Evolutionary conservation across 2,888 invertebrate species (phyloP).

Genomic region (Hydrotaea cyrtoneurina): DNA sequence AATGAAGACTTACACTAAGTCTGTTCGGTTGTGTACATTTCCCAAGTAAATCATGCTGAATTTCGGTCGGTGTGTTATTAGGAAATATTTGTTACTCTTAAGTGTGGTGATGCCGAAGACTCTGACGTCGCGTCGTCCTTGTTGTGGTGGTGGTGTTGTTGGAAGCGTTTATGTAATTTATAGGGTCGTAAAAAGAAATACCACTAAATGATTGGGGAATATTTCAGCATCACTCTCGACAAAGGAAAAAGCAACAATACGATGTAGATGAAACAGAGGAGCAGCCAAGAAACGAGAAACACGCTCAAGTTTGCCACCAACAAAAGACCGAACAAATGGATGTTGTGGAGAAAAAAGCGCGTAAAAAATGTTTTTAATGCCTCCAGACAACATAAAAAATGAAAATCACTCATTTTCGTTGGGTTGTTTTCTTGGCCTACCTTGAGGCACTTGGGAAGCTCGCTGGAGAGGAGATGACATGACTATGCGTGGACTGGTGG

Average conservation of each 20-base stretch:
- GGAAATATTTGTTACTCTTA: constrained; percentile 18
- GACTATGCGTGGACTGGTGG: no score
- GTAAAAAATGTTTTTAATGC: constrained; percentile 51
- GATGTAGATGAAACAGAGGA: not conserved
- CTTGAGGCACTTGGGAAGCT: constrained; percentile 47
- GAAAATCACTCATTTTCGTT: constrained; percentile 56
- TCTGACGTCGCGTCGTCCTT: not conserved
- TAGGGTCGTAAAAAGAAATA: constrained; percentile 57
- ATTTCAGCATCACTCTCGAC: constrained; percentile 4
- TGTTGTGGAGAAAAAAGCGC: constrained; percentile 33
- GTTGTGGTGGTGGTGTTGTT: constrained; percentile 36
- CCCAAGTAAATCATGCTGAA: constrained; percentile 42
- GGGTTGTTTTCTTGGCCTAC: constrained; percentile 53
- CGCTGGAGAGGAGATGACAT: not conserved
- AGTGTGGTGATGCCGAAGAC: constrained; percentile 1
- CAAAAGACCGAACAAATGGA: constrained; percentile 19
- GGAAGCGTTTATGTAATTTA: constrained; percentile 58
- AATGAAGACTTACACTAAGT: not conserved
- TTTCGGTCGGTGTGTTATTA: not conserved
- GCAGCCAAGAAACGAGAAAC: not conserved
- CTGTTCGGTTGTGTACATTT: not conserved
- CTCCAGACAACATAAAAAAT: constrained; percentile 53
- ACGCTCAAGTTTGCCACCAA: constrained; percentile 26
- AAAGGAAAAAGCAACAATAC: constrained; percentile 20
- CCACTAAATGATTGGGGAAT: constrained; percentile 56